These are phyloP conservation scores for Cyclopterus lumpus DNA, from an alignment of 2,797 vertebrate species.

Conservation along the genomic window DNA sequence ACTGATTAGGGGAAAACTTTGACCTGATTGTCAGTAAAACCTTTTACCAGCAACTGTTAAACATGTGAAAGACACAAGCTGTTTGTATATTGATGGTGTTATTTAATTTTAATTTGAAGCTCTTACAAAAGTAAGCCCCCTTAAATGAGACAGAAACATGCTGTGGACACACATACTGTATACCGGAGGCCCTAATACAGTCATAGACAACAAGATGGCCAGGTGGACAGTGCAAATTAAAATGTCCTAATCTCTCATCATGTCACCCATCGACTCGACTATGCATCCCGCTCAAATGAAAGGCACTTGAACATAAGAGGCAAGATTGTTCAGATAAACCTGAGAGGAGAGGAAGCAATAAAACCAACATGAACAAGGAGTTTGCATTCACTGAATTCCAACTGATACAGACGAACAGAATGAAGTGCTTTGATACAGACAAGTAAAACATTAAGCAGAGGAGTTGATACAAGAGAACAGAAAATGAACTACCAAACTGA, in stretches of 20 bases:
- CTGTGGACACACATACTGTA: constrained; percentile 14
- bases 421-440: constrained; percentile 22
- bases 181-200: constrained; percentile 56
- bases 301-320: constrained; percentile 33
- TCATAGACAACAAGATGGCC: constrained; percentile 30
- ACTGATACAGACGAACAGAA: not conserved
- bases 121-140: constrained; percentile 6
- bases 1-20: not conserved
- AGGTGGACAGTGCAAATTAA: constrained; percentile 54
- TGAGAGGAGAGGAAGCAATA: constrained; percentile 31
- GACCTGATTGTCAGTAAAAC: too few relatives aligned
- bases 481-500: constrained; percentile 18
- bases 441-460: not conserved
- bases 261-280: constrained; percentile 52
- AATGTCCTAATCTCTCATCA: constrained; percentile 44
- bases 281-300: constrained; percentile 42
- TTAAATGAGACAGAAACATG: constrained; percentile 34
- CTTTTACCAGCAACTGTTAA: not conserved
- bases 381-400: constrained; percentile 16
- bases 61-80: too few relatives aligned
- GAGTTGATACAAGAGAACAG: constrained; percentile 17
- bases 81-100: not conserved
- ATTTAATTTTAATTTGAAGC: not conserved
- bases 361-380: not conserved
- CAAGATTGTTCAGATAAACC: constrained; percentile 31